phyloP scores from a whole-genome alignment of 2,113 vertebrate genomes.

The Caretta caretta region DNA sequence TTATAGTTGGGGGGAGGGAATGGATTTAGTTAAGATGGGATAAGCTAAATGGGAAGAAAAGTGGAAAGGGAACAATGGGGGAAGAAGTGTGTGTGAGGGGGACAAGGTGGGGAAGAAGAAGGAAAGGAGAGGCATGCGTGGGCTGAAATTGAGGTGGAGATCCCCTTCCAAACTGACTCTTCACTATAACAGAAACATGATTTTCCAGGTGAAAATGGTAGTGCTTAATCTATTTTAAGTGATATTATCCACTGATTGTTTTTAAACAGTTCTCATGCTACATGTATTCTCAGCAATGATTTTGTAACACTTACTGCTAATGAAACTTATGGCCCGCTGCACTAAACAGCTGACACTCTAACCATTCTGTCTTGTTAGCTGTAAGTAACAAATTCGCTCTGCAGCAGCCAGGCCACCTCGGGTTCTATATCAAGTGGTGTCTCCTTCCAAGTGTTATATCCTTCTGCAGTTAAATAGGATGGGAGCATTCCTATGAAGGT shows the following conservation, averaged over 20 bases:
- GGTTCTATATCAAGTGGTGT: neutral
- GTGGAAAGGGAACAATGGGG: neutral
- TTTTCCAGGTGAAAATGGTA: neutral
- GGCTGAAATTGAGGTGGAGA: neutral
- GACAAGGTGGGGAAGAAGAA: neutral
- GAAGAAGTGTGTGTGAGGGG: neutral
- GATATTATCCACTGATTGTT: neutral
- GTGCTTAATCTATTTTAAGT: neutral
- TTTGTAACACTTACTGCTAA: neutral
- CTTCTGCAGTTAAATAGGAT: neutral
- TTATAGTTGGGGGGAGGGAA: neutral
- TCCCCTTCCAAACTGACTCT: neutral
- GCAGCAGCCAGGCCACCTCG: neutral
- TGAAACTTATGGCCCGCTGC: neutral
- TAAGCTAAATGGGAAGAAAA: neutral
- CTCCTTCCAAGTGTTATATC: slow-evolving; percentile 12
- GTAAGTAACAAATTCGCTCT: slow-evolving; percentile 5
- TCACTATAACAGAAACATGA: neutral
- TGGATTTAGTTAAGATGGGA: neutral
- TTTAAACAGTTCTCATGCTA: neutral
- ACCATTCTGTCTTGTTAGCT: neutral
- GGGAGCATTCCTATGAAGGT: neutral
- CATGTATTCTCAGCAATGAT: neutral
- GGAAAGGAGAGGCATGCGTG: neutral
- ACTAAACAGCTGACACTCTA: neutral